A percentile compares a stretch with the other conserved stretches of the same genome.
Evolutionary conservation across 1,140 invertebrate species (phyloP).

Genomic region (Adelges cooleyi): DNA sequence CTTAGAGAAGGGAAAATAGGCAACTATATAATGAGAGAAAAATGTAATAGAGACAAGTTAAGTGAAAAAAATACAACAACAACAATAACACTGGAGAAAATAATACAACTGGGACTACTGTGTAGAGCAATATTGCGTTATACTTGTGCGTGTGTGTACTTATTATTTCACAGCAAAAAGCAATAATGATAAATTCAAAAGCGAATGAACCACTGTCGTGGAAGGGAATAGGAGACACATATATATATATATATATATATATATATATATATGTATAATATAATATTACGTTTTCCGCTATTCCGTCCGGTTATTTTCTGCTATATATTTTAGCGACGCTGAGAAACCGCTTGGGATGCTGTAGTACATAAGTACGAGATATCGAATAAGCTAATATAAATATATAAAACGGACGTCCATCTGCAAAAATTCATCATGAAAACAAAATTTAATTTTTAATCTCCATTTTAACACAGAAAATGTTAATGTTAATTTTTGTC

Average conservation of each 20-base stretch:
- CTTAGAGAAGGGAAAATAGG: too few relatives aligned
- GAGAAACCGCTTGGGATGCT: too few relatives aligned
- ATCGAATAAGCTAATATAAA: too few relatives aligned
- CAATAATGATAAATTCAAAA: conserved; percentile 28
- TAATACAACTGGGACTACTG: not conserved
- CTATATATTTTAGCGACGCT: not conserved
- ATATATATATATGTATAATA: not conserved
- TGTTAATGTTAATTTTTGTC: too few relatives aligned
- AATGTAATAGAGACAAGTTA: not conserved
- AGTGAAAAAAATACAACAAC: not conserved
- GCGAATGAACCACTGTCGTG: not conserved
- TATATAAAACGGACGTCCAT: too few relatives aligned
- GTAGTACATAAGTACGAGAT: too few relatives aligned
- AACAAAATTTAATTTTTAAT: too few relatives aligned
- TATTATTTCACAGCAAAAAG: not conserved
- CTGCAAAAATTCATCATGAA: too few relatives aligned
- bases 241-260: too few relatives aligned
- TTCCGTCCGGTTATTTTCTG: not conserved
- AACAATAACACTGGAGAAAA: too few relatives aligned
- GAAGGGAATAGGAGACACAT: not conserved
- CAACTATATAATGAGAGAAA: not conserved
- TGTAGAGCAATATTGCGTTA: not conserved
- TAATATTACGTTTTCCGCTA: conserved; percentile 9
- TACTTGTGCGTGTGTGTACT: not conserved
- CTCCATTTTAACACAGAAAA: too few relatives aligned